Base-by-base conservation (phyloP, 2,888 invertebrate genomes). In the Dyspetes luteomarginatus region DNA sequence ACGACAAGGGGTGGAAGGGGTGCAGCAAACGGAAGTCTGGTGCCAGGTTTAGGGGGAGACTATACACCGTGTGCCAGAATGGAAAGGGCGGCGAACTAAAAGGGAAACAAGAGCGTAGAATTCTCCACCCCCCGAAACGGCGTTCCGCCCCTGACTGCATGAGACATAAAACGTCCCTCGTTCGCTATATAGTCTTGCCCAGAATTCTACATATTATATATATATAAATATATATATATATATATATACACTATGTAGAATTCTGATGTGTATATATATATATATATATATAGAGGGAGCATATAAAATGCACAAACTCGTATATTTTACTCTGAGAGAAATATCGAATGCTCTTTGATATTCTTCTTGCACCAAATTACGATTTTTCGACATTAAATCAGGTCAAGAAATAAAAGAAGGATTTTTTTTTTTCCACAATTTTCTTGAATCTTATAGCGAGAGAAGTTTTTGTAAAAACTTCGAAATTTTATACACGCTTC, bases 81-180 rank as follows among this genome's bases (percentile, higher is more conserved):
- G 36, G 17, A 62, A 60, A 45, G 15, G 56, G 12, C 24, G 56
- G 26, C 24, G 69, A 56, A 7, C 19, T 48, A 48, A 17, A 43
- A 55, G 26, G 24, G 41, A 43, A 43, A 3, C 19, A 62, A 45
- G 62, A 62, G 48, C 12, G 17, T n/a, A 48, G 69, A 64, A n/a
- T n/a, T n/a, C 43, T 65, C 36, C 56, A 64, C 30, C 28, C 60
- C 45, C 17, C 55, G 36, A 69, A 69, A 48, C 45, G 64, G 36
- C 71, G 48, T 48, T 71, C 17, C 64, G 48, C 64, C 43, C 17
- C 24, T 45, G 56, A 64, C 55, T 64, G 41, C 56, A 48, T n/a
- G 55, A 19, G 17, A 69, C 77, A 77, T 77, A 71, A 77, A 77
- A 77, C 26, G 56, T 71, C 26, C 71, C 64, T 64, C 36, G 69